Conservation (phyloP, 2,113 vertebrate genomes). For the Turdus rufiventris region DNA sequence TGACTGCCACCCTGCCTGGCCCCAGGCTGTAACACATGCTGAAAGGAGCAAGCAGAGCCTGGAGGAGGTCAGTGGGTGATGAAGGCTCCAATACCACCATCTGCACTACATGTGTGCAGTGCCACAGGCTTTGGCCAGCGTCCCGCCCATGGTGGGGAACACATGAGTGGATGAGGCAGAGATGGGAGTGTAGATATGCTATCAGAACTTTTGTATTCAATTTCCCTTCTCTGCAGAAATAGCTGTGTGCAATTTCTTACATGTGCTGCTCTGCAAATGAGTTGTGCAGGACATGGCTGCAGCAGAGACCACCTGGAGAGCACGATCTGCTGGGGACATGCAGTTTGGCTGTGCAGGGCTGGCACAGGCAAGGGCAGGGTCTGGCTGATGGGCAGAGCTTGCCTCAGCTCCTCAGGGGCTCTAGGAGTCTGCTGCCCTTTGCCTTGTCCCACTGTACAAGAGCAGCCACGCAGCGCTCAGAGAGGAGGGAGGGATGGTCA, state of each 20-base stretch:
- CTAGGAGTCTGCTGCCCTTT: not conserved
- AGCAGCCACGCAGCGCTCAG: not conserved
- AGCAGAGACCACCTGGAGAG: not conserved
- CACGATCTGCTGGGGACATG: accelerated
- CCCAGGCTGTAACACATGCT: not conserved
- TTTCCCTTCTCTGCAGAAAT: conserved; percentile 16
- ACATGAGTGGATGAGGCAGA: not conserved
- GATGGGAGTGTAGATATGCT: conserved; percentile 9
- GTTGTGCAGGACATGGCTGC: not conserved
- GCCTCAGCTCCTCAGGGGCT: not conserved
- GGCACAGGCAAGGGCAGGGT: not conserved
- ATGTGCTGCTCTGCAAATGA: not conserved
- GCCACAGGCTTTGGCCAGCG: conserved; percentile 4
- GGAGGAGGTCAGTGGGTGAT: not conserved
- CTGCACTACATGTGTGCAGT: not conserved
- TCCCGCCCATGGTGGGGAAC: not conserved
- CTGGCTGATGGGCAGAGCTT: not conserved
- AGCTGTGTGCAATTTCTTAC: not conserved
- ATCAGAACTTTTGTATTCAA: not conserved
- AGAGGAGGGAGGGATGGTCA: not conserved
- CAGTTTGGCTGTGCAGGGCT: not conserved
- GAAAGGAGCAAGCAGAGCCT: not conserved
- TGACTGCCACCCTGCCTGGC: not conserved
- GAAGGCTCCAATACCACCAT: not conserved
- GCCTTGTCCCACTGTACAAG: not conserved